Percentiles rank a stretch among this genome's conserved stretches.
Conservation (phyloP, 2,113 vertebrate species). For the Lepisosteus oculatus region DNA sequence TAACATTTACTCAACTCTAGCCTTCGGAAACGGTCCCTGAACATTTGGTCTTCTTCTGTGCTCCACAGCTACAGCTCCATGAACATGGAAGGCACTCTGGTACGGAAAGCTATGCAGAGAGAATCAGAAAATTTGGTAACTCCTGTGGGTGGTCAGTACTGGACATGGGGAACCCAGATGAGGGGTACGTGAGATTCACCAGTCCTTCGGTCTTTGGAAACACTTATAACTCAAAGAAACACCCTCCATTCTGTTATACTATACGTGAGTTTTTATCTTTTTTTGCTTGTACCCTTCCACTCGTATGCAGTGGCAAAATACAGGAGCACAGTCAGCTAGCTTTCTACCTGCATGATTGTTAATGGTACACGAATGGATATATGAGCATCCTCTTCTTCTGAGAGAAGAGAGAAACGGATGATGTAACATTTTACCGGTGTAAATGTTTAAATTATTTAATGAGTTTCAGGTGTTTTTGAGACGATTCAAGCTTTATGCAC, state of each 20-base stretch:
- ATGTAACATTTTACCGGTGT: too few species aligned
- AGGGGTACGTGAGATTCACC: conserved; percentile 41
- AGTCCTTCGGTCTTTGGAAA: not conserved
- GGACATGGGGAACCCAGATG: conserved; percentile 72
- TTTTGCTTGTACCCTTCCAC: not conserved
- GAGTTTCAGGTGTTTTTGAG: too few species aligned
- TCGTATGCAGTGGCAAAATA: not conserved
- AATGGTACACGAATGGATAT: too few species aligned
- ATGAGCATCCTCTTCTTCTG: too few species aligned
- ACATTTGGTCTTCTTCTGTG: not conserved
- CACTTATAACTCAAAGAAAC: not conserved
- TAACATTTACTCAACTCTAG: not conserved
- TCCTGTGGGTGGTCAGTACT: conserved; percentile 78
- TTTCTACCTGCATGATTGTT: not conserved
- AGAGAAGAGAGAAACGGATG: too few species aligned
- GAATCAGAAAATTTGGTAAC: conserved; percentile 77
- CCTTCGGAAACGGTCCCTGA: not conserved
- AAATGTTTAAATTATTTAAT: too few species aligned
- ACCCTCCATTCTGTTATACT: not conserved
- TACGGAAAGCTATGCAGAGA: conserved; percentile 72
- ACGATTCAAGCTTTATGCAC: too few species aligned
- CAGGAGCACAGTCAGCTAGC: not conserved
- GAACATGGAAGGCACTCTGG: conserved; percentile 81
- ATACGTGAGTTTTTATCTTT: not conserved
- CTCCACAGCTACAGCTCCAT: conserved; percentile 74